Conservation (phyloP, 1,140 invertebrate species). For the Pteromalus puparum region DNA sequence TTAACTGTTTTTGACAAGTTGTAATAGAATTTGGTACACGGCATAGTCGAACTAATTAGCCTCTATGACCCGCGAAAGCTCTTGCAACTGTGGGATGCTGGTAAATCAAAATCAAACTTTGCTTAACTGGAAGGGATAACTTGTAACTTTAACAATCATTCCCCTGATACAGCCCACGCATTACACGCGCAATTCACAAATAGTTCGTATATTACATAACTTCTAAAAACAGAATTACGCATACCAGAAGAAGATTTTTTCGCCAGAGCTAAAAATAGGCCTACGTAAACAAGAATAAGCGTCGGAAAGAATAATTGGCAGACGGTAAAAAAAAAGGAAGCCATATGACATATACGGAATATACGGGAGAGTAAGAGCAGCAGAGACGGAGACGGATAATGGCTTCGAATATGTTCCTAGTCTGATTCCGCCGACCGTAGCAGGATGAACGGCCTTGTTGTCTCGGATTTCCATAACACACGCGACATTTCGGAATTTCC, state of each 20-base stretch:
- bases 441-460: constrained; percentile 10
- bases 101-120: not conserved
- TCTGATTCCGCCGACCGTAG: not conserved
- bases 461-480: constrained; percentile 38
- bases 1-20: constrained; percentile 4
- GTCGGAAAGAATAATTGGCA: not conserved
- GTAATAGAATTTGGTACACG: not conserved
- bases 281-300: not conserved
- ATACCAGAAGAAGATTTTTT: too few species aligned
- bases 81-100: not conserved
- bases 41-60: not conserved
- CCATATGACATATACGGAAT: not conserved
- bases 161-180: not conserved
- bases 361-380: not conserved
- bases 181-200: too few species aligned
- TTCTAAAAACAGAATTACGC: too few species aligned
- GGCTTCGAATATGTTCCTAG: not conserved
- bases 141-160: not conserved
- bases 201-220: too few species aligned
- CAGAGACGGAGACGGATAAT: not conserved
- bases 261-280: too few species aligned
- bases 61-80: not conserved
- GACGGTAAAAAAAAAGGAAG: not conserved
- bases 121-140: not conserved
- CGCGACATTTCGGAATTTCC: constrained; percentile 27